These are phyloP conservation scores for Nomada ferruginata DNA, from an alignment of 2,888 invertebrate species.

Conservation along the genomic window DNA sequence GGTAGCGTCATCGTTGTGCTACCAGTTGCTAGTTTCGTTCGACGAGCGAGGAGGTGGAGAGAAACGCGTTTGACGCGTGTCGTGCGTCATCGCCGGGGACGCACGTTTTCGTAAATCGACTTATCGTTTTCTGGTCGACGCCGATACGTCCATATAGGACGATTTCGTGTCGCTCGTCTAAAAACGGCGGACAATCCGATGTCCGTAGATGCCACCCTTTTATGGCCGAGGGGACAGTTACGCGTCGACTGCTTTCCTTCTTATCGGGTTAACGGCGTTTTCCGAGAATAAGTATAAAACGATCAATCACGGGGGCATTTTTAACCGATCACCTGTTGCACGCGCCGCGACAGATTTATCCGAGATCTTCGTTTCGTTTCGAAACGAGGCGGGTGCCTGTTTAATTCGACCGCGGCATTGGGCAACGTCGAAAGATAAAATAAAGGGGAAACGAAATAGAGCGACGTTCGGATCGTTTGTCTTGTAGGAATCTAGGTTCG, in stretches of 20 bases:
- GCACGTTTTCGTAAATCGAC: constrained; percentile 30
- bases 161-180: constrained; percentile 37
- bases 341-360: neutral
- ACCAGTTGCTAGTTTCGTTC: constrained; percentile 50
- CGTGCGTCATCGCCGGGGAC: constrained; percentile 29
- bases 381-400: neutral
- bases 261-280: constrained; percentile 39
- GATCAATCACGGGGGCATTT: constrained; percentile 28
- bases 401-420: too few relatives aligned
- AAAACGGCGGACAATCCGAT: constrained; percentile 46
- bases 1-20: constrained; percentile 57
- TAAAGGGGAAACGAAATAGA: too few relatives aligned
- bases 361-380: neutral
- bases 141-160: constrained; percentile 40
- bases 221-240: constrained; percentile 35
- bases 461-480: neutral
- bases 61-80: constrained; percentile 23
- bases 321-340: constrained; percentile 57
- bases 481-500: neutral
- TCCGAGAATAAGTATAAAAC: constrained; percentile 40
- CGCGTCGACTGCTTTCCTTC: constrained; percentile 44
- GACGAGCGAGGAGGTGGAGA: neutral
- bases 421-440: too few relatives aligned
- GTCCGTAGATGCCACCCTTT: constrained; percentile 45
- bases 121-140: constrained; percentile 24